Base-by-base conservation (phyloP, 2,113 vertebrate genomes). In the Tetrax tetrax region DNA sequence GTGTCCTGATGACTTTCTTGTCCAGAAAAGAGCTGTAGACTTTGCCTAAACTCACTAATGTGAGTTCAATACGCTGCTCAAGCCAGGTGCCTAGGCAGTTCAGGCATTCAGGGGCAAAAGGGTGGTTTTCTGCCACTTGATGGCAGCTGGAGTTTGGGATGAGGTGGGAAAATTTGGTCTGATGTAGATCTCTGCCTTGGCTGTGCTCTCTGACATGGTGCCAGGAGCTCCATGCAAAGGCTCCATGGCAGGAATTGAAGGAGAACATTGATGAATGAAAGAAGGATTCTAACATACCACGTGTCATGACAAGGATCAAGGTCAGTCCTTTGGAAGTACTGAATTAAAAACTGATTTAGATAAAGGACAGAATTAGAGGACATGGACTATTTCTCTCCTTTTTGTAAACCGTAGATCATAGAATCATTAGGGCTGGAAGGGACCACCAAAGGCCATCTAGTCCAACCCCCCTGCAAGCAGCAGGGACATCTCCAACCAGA, bases 181-280 rank as follows among this genome's bases (percentile, higher is more conserved):
- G 43, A 24, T 53, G 17, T 35, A 15, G 35, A 2, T 33, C 4
- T 31, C 54, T 71, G 51, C 41, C 20, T n/a, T 84, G 54, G 31
- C 71, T 1, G 0, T 54, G 37, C 12, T 69, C 15, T 29, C 10
- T 71, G 14, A 16, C 4, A 2, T 0, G 4, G 41, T 70, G 74
- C 56, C 2, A 3, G 53, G 8, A 60, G 33, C 41, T 83, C 35
- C 41, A 41, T 41, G 41, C 41, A 41, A 41, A 27, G 59, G 37
- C 33, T 87, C 23, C 19, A 2, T 29, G 38, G 25, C 38, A 87
- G 35, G 41, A 75, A 48, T 8, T 56, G 48, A 23, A 84, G 14
- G 50, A 65, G 54, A 72, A 12, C 6, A 4, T 83, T 29, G 35
- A 24, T 86, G 28, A 28, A 23, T 66, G 66, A 54, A 70, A 54